Base-by-base conservation (phyloP, 1,140 invertebrate genomes). In the Agraylea sexmaculata region DNA sequence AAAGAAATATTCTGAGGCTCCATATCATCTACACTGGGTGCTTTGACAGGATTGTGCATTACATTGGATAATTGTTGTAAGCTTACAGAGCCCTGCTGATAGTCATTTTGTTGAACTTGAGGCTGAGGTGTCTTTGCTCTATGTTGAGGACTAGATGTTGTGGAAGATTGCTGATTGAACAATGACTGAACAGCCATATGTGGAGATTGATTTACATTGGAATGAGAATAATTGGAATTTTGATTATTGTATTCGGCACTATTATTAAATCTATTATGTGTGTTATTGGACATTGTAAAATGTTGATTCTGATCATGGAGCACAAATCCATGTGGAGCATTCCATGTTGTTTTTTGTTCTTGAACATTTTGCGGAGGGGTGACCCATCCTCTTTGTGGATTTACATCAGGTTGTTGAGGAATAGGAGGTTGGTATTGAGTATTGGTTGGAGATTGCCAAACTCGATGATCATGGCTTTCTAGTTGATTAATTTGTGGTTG, bases 1-100 rank as follows among this genome's bases (percentile, higher is more conserved):
- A 90, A 92, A 20, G 86, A 90, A 49, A 90, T 88, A 66, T 83
- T 88, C 60, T 91, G 87, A 6, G 87, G 87, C 53, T 87, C 86
- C 83, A 87, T 86, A 50, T 86, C 83, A 57, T 85, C 82, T 29
- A 71, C 72, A 50, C 79, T 62, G 43, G 80, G 75, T 41, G 74
- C 68, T 41, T 74, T 71, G 35, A 79, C 66, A 8, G 74, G 70
- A 8, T 69, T 68, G 45, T 78, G 75, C 8, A 69, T 61, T 4
- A 66, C 35, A 36, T 42, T 34, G 12, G 49, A 49, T 13, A 62
- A 53, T 43, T 67, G 62, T 37, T 64, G 60, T 36, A 66, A 41
- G 43, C 57, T 63, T 17, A 67, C 60, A 18, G 59, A 54, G 23
- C 55, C 53, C 23, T 37, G 46, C 30, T 45, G 46, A 49, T 38